Conservation (phyloP, 2,797 vertebrate species). For the Helicolenus hilgendorfi region DNA sequence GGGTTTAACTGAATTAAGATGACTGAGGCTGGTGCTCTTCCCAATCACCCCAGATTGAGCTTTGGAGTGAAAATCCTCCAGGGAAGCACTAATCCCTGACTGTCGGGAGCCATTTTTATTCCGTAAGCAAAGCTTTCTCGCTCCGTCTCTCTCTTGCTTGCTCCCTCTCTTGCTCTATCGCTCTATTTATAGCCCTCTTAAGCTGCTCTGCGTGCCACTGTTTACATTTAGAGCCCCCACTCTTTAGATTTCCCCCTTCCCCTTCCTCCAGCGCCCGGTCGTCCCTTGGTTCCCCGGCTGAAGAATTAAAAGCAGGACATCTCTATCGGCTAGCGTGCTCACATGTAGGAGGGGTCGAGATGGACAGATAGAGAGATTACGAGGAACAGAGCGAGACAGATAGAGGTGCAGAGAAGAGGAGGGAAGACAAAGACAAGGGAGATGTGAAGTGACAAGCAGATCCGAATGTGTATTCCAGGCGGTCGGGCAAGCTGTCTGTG, state of each 20-base stretch:
- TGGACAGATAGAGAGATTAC: conserved; percentile 65
- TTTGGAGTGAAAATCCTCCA: conserved; percentile 88
- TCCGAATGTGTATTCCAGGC: conserved; percentile 69
- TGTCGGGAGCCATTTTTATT: conserved; percentile 87
- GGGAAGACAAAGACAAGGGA: conserved; percentile 57
- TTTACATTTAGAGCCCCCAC: conserved; percentile 84
- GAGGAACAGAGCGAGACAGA: conserved; percentile 32
- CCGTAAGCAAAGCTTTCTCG: conserved; percentile 84
- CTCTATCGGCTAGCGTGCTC: conserved; percentile 49
- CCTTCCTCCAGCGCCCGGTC: background rate
- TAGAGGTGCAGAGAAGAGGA: conserved; percentile 36
- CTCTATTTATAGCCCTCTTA: conserved; percentile 87
- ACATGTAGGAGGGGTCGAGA: conserved; percentile 36
- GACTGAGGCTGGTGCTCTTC: conserved; percentile 83
- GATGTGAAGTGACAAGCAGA: conserved; percentile 81
- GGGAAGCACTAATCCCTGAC: conserved; percentile 89
- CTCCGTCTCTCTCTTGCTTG: conserved; percentile 65
- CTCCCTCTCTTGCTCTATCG: conserved; percentile 65
- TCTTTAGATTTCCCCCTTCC: conserved; percentile 72
- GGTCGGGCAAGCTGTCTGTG: conserved; percentile 63
- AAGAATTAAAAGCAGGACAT: conserved; percentile 76
- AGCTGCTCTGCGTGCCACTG: conserved; percentile 83
- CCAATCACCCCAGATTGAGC: conserved; percentile 84
- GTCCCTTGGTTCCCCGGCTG: conserved; percentile 37
- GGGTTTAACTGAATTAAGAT: conserved; percentile 86